Percentiles rank a stretch among this genome's conserved stretches.
These are phyloP conservation scores for Syngnathus acus DNA, from an alignment of 2,797 vertebrate species.

Conservation along the genomic window DNA sequence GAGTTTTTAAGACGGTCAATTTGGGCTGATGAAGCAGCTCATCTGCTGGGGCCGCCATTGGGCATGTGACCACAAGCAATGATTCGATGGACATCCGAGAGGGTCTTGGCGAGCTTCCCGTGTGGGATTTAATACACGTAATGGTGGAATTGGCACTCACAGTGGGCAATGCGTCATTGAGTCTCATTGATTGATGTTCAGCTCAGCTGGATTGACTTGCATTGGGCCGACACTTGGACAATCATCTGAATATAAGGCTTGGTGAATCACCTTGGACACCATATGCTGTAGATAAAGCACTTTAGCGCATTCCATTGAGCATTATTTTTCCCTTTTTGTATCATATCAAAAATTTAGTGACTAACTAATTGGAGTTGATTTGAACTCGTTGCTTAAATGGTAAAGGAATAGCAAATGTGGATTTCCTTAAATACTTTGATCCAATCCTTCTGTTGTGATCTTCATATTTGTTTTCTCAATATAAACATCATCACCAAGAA, in stretches of 20 bases:
- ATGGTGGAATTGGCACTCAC: constrained; percentile 55
- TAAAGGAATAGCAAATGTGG: too few relatives aligned
- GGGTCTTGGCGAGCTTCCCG: constrained; percentile 51
- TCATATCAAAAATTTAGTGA: too few relatives aligned
- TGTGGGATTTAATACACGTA: constrained; percentile 57
- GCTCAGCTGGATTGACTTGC: constrained; percentile 26
- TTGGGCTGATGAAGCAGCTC: constrained; percentile 22
- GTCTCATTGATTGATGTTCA: constrained; percentile 42
- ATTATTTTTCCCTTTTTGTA: too few relatives aligned
- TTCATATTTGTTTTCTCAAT: neutral
- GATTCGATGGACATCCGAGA: constrained; percentile 35
- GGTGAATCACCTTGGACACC: too few relatives aligned
- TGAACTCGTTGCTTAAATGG: too few relatives aligned
- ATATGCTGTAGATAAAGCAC: too few relatives aligned
- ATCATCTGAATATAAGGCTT: too few relatives aligned
- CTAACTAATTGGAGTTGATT: too few relatives aligned
- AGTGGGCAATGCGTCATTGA: constrained; percentile 24
- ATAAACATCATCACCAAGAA: neutral
- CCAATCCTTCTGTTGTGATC: neutral
- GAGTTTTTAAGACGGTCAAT: neutral
- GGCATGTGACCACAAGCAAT: constrained; percentile 49
- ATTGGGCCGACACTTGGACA: neutral
- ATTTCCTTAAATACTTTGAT: neutral
- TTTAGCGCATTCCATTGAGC: too few relatives aligned
- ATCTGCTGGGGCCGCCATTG: constrained; percentile 29